Evolutionary conservation across 1,140 invertebrate species (phyloP).

Genomic region (Saccostrea cuccullata): DNA sequence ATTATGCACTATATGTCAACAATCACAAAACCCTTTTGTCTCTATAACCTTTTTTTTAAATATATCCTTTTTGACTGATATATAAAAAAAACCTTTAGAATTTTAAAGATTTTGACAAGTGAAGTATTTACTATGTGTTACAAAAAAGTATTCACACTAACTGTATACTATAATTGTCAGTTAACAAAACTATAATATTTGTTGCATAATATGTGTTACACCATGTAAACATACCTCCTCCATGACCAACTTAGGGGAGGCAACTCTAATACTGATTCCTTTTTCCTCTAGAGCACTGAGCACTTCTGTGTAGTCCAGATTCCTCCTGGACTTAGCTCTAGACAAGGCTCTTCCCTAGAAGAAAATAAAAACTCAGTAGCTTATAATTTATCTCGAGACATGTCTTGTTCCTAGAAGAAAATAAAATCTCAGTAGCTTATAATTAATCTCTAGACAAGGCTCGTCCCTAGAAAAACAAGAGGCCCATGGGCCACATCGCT

Average conservation of each 20-base stretch:
- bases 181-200: too few species aligned
- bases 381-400: slow-evolving; percentile 94
- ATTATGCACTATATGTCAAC: too few species aligned
- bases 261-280: slow-evolving; percentile 98
- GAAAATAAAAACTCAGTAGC: background rate
- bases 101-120: too few species aligned
- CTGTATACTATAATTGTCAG: too few species aligned
- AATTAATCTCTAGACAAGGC: slow-evolving; percentile 97
- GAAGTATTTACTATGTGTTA: too few species aligned
- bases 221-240: slow-evolving; percentile 85
- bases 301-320: slow-evolving; percentile 95
- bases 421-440: background rate
- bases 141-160: too few species aligned
- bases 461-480: slow-evolving; percentile 93
- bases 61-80: too few species aligned
- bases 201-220: too few species aligned
- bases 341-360: slow-evolving; percentile 95
- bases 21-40: too few species aligned
- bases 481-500: too few species aligned
- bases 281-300: slow-evolving; percentile 90
- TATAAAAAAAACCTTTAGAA: too few species aligned
- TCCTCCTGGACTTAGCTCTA: slow-evolving; percentile 96
- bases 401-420: slow-evolving; percentile 89
- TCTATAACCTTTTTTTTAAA: too few species aligned
- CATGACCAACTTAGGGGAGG: slow-evolving; percentile 99